phyloP scores from a whole-genome alignment of 1,140 invertebrate species.

The Drosophila orena region DNA sequence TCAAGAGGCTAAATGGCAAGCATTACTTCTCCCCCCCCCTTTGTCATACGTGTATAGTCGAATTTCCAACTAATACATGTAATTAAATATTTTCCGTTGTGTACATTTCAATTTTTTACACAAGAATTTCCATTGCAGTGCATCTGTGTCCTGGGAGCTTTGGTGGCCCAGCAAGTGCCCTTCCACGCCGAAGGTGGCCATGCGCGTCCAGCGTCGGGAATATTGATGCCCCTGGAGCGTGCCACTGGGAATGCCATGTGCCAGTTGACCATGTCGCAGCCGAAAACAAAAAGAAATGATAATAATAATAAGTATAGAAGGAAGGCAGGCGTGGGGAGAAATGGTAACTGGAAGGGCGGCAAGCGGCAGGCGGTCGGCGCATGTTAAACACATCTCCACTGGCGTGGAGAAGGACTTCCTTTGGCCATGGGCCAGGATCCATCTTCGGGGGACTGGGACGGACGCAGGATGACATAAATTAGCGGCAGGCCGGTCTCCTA shows the following conservation, averaged over 20 bases:
- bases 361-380: too few relatives aligned
- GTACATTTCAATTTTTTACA: too few relatives aligned
- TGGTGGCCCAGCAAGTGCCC: slow-evolving; percentile 11
- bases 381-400: slow-evolving; percentile 59
- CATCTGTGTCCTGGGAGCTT: slow-evolving; percentile 12
- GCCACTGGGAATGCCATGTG: slow-evolving; percentile 71
- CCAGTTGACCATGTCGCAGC: slow-evolving; percentile 42
- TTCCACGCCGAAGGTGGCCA: slow-evolving; percentile 53
- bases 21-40: too few relatives aligned
- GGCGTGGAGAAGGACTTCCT: slow-evolving; percentile 9
- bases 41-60: too few relatives aligned
- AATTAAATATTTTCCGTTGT: too few relatives aligned
- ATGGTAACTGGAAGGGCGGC: slow-evolving; percentile 14
- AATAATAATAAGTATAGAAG: neutral
- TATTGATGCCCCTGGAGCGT: slow-evolving; percentile 70
- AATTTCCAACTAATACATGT: neutral
- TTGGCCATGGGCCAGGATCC: slow-evolving; percentile 31
- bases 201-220: slow-evolving; percentile 65
- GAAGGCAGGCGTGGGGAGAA: neutral
- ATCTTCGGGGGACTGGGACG: slow-evolving; percentile 13
- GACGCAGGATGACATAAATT: slow-evolving; percentile 54
- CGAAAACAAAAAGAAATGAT: neutral
- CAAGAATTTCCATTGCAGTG: neutral
- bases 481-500: slow-evolving; percentile 47
- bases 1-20: too few relatives aligned